Evolutionary conservation across 2,113 vertebrate species (phyloP).

Genomic region (Scophthalmus maximus): DNA sequence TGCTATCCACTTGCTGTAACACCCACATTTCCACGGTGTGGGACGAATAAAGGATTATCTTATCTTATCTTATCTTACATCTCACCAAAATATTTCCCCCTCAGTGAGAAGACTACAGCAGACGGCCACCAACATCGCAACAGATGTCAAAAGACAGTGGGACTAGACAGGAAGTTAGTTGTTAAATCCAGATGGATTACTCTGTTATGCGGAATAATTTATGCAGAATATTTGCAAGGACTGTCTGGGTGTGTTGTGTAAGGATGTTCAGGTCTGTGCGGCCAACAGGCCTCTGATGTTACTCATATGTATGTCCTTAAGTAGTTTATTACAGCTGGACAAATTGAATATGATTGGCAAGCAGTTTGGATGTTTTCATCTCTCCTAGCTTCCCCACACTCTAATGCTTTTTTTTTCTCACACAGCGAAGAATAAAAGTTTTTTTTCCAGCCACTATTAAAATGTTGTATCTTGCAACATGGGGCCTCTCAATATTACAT

Average conservation of each 20-base stretch:
- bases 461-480: background rate
- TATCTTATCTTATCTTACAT: no score
- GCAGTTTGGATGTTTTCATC: constrained; percentile 1
- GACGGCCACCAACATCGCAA: background rate
- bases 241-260: constrained; percentile 18
- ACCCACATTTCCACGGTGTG: no score
- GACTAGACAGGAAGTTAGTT: constrained; percentile 33
- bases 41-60: no score
- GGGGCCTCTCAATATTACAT: background rate
- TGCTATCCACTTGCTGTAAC: no score
- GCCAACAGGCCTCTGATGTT: constrained; percentile 1
- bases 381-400: background rate
- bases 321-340: constrained; percentile 21
- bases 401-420: background rate
- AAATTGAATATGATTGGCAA: background rate
- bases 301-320: background rate
- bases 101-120: background rate
- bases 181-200: constrained; percentile 12
- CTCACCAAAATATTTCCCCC: background rate
- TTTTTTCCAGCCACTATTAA: background rate
- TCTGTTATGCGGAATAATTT: constrained; percentile 20
- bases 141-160: constrained; percentile 17
- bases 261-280: constrained; percentile 4
- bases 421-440: background rate
- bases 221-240: constrained; percentile 39